phyloP scores from a whole-genome alignment of 2,888 invertebrate genomes.

The Maniola hyperantus region DNA sequence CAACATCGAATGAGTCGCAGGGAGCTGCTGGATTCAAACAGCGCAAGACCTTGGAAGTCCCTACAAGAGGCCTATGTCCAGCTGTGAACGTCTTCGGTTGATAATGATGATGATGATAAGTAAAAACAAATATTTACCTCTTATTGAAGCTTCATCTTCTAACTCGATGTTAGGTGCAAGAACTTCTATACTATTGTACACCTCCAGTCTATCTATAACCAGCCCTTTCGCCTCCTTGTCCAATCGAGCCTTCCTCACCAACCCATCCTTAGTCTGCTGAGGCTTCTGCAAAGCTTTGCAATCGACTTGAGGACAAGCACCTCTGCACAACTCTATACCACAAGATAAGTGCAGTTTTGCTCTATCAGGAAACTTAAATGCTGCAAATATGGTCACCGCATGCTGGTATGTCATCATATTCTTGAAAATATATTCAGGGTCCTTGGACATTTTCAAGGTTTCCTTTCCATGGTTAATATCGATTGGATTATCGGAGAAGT shows the following conservation, averaged over 20 bases:
- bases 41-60: too few relatives aligned
- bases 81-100: too few relatives aligned
- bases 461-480: conserved; percentile 64
- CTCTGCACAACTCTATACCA: conserved; percentile 89
- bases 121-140: conserved; percentile 56
- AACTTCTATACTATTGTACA: conserved; percentile 91
- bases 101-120: too few relatives aligned
- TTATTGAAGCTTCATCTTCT: conserved; percentile 82
- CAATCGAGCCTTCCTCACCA: conserved; percentile 71
- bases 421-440: conserved; percentile 68
- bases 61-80: too few relatives aligned
- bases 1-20: not conserved
- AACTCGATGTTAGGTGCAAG: conserved; percentile 89
- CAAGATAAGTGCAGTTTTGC: conserved; percentile 90
- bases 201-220: conserved; percentile 86
- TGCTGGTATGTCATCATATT: conserved; percentile 79
- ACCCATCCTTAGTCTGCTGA: conserved; percentile 72
- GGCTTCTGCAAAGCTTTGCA: conserved; percentile 71
- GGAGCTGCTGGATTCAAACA: too few relatives aligned
- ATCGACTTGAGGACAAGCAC: conserved; percentile 85
- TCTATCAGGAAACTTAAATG: conserved; percentile 92
- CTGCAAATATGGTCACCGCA: conserved; percentile 86
- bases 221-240: conserved; percentile 81
- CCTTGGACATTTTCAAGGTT: conserved; percentile 59
- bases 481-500: conserved; percentile 64